phyloP scores from a whole-genome alignment of 2,888 invertebrate species.

The Tetragnatha montana region DNA sequence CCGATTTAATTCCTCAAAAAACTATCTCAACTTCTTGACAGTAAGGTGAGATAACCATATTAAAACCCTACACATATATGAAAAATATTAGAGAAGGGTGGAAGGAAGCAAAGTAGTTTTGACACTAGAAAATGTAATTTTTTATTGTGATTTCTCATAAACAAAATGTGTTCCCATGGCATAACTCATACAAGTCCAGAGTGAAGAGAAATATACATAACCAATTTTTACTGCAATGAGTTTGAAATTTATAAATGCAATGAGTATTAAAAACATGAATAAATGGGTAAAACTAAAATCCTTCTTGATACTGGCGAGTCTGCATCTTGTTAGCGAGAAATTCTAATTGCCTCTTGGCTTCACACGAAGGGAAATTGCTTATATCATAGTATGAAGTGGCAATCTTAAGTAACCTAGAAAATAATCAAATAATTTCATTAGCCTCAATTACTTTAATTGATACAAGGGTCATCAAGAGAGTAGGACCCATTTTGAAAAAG shows the following conservation, averaged over 20 bases:
- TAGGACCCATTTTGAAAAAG: too few species aligned
- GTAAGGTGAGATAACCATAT: too few species aligned
- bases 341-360: slow-evolving; percentile 94
- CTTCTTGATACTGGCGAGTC: slow-evolving; percentile 90
- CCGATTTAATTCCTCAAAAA: too few species aligned
- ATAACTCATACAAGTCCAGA: slow-evolving; percentile 40
- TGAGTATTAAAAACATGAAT: slow-evolving; percentile 38
- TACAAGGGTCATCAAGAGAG: too few species aligned
- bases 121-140: slow-evolving; percentile 33
- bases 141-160: slow-evolving; percentile 40
- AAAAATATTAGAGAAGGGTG: background rate
- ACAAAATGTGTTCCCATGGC: slow-evolving; percentile 53
- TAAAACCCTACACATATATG: too few species aligned
- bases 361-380: slow-evolving; percentile 97
- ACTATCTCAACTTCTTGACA: too few species aligned
- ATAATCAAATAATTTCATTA: background rate
- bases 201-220: slow-evolving; percentile 56
- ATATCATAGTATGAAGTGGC: slow-evolving; percentile 99
- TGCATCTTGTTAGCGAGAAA: slow-evolving; percentile 90
- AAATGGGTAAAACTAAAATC: slow-evolving; percentile 80
- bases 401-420: slow-evolving; percentile 88
- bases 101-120: background rate
- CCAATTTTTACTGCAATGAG: slow-evolving; percentile 34
- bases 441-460: too few species aligned
- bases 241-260: slow-evolving; percentile 34